Conservation (phyloP, 2,113 vertebrate genomes). For the Phaetusa simplex region DNA sequence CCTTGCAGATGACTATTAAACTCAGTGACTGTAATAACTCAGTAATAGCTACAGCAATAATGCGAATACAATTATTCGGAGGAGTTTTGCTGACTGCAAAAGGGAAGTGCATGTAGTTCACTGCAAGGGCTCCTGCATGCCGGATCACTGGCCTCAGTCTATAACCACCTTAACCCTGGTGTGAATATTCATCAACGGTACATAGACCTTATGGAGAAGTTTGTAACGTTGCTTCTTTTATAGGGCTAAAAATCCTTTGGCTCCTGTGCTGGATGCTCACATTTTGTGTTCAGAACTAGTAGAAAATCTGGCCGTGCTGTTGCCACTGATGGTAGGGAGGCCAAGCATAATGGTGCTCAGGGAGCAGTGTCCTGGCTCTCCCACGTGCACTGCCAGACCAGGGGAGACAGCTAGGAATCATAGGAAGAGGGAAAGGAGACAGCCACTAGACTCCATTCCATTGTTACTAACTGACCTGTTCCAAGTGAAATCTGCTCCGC, state of each 20-base stretch:
- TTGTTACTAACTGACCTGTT: neutral
- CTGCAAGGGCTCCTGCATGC: neutral
- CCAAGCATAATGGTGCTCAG: neutral
- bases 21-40: neutral
- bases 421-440: neutral
- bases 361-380: fast-evolving
- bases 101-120: neutral
- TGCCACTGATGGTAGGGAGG: neutral
- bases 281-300: neutral
- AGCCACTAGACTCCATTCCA: neutral
- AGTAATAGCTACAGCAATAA: neutral
- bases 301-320: fast-evolving
- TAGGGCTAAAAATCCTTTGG: neutral
- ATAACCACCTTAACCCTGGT: neutral
- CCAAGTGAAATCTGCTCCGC: neutral
- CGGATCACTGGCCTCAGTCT: neutral
- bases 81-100: neutral
- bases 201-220: neutral
- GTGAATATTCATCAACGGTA: neutral
- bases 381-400: fast-evolving
- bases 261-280: neutral
- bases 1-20: neutral
- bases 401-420: neutral
- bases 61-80: neutral
- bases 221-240: neutral